phyloP scores from a whole-genome alignment of 2,888 invertebrate genomes.

The Heliconius charithonia region DNA sequence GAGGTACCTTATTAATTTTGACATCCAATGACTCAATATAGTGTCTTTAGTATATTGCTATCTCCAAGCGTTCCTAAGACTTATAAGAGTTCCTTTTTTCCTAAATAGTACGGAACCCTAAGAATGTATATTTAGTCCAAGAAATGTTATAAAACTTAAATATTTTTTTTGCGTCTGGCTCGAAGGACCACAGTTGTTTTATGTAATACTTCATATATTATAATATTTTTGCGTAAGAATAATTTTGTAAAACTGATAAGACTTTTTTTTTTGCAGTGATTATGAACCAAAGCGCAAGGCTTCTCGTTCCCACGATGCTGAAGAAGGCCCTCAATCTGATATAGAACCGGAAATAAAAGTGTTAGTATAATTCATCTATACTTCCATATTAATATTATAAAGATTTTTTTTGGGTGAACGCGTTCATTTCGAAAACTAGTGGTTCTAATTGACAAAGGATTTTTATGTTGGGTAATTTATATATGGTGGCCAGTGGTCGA shows the following conservation, averaged over 20 bases:
- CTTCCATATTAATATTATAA: background rate
- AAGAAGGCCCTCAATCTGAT: conserved; percentile 30
- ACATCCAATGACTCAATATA: too few relatives aligned
- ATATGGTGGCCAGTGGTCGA: too few relatives aligned
- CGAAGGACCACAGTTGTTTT: background rate
- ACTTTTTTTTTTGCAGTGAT: conserved; percentile 41
- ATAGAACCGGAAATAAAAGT: conserved; percentile 40
- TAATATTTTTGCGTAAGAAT: background rate
- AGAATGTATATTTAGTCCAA: too few relatives aligned
- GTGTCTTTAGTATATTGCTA: too few relatives aligned
- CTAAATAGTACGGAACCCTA: too few relatives aligned
- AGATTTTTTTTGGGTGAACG: too few relatives aligned
- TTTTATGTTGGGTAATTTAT: too few relatives aligned
- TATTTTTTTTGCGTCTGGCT: background rate
- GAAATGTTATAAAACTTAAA: background rate
- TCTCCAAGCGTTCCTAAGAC: too few relatives aligned
- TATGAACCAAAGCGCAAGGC: conserved; percentile 44
- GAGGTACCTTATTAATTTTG: too few relatives aligned
- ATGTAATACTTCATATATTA: background rate
- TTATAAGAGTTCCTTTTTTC: too few relatives aligned
- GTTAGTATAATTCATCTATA: conserved; percentile 29
- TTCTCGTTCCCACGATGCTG: conserved; percentile 37
- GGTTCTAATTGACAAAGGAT: too few relatives aligned
- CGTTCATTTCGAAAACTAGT: too few relatives aligned
- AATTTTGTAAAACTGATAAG: background rate